Evolutionary conservation across 2,113 vertebrate genomes (phyloP).

Genomic region (Dipodomys spectabilis): DNA sequence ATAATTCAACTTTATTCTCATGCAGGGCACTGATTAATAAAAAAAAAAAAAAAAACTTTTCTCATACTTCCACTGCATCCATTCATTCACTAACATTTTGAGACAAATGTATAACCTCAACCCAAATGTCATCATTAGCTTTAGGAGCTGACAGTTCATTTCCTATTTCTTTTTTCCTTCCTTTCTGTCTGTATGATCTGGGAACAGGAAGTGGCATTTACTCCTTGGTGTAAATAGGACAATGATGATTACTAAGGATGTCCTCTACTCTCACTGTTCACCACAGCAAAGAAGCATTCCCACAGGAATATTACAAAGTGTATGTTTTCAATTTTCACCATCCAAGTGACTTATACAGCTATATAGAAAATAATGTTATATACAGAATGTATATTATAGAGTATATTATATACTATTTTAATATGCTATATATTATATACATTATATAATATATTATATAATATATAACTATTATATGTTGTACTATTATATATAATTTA

Average conservation of each 20-base stretch:
- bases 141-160: background rate
- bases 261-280: background rate
- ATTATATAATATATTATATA: too few relatives aligned
- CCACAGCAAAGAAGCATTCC: constrained; percentile 25
- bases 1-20: background rate
- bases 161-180: background rate
- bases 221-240: constrained; percentile 28
- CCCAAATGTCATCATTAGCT: background rate
- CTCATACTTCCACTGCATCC: background rate
- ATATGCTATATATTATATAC: too few relatives aligned
- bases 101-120: background rate
- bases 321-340: constrained; percentile 6
- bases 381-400: too few relatives aligned
- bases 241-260: background rate
- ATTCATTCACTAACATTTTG: background rate
- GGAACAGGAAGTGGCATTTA: constrained; percentile 30
- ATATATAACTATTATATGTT: too few relatives aligned
- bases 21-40: background rate
- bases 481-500: too few relatives aligned
- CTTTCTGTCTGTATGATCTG: background rate
- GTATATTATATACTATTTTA: too few relatives aligned
- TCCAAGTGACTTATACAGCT: background rate
- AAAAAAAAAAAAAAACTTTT: background rate
- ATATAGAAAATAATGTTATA: too few relatives aligned
- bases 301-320: constrained; percentile 36